phyloP scores from a whole-genome alignment of 2,113 vertebrate species.

The Astatotilapia flaviijosephi region DNA sequence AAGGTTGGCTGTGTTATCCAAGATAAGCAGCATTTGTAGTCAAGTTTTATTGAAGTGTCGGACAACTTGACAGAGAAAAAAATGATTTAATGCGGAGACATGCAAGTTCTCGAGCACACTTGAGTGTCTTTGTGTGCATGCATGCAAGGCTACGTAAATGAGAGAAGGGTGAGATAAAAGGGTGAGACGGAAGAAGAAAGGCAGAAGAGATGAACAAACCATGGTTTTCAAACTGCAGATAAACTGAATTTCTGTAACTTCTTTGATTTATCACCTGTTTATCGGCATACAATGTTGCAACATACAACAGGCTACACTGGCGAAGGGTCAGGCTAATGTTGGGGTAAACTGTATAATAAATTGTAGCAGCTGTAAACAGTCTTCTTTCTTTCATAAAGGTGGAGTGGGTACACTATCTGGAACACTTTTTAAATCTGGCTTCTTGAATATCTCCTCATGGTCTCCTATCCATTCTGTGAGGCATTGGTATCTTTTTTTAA shows the following conservation, averaged over 20 bases:
- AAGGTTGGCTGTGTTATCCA: background rate
- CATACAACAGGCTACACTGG: background rate
- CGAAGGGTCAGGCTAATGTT: background rate
- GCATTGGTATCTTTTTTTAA: background rate
- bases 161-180: background rate
- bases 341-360: background rate
- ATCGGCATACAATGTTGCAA: background rate
- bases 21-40: background rate
- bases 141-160: background rate
- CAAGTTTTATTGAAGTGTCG: background rate
- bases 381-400: background rate
- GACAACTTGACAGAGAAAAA: background rate
- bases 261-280: background rate
- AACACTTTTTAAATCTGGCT: background rate
- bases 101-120: background rate
- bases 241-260: background rate
- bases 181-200: background rate
- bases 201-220: background rate
- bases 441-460: background rate
- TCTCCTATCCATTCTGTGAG: background rate
- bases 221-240: background rate
- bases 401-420: background rate
- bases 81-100: background rate
- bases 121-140: background rate
- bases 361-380: background rate